Evolutionary conservation across 2,888 invertebrate species (phyloP).

Genomic region (Leptopilina myrica): DNA sequence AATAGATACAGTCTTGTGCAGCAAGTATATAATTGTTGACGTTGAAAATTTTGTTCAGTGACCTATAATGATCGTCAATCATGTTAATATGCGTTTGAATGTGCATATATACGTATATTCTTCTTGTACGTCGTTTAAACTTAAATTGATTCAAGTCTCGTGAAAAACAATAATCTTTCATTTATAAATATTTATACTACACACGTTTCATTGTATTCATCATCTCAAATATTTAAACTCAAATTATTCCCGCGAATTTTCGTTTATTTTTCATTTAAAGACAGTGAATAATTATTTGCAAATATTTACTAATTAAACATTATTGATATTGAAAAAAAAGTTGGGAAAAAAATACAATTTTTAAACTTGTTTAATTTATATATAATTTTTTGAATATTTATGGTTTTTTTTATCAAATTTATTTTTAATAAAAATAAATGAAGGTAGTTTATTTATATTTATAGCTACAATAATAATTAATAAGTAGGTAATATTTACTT

Average conservation of each 20-base stretch:
- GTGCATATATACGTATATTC: not conserved
- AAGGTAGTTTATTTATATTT: not conserved
- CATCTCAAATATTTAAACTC: not conserved
- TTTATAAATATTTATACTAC: not conserved
- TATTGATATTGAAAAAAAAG: too few relatives aligned
- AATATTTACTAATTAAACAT: too few relatives aligned
- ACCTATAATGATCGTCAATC: slow-evolving; percentile 31
- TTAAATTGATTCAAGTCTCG: slow-evolving; percentile 2
- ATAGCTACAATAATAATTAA: slow-evolving; percentile 13
- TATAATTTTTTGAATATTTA: too few relatives aligned
- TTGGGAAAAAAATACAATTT: too few relatives aligned
- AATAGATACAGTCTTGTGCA: slow-evolving; percentile 1
- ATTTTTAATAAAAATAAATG: too few relatives aligned
- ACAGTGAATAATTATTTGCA: not conserved
- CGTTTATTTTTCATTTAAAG: not conserved
- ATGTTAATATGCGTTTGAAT: slow-evolving; percentile 3
- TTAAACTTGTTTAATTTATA: too few relatives aligned
- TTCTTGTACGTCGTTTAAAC: slow-evolving; percentile 10
- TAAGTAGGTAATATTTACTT: not conserved
- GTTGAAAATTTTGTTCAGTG: slow-evolving; percentile 33
- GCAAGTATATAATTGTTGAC: slow-evolving; percentile 2
- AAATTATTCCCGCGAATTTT: not conserved
- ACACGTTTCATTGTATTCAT: not conserved
- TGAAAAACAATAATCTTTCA: not conserved
- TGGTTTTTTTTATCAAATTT: too few relatives aligned